phyloP scores from a whole-genome alignment of 1,140 invertebrate genomes.

The roundworm (Caenorhabditis elegans) region DNA sequence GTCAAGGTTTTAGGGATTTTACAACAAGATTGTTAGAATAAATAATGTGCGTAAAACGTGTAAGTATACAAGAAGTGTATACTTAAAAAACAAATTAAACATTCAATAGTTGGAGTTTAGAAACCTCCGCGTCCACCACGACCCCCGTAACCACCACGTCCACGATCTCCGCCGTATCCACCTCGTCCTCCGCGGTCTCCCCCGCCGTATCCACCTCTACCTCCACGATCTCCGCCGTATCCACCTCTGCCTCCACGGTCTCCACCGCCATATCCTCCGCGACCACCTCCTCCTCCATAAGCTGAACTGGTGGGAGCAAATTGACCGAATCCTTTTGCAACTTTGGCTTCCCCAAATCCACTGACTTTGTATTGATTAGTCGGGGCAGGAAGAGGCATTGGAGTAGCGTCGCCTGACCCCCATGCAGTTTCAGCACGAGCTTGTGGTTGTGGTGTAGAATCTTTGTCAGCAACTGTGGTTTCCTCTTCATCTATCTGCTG shows the following conservation, averaged over 20 bases:
- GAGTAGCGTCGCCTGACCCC: background rate
- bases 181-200: no score
- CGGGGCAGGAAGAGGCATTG: background rate
- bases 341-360: background rate
- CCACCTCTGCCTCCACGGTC: background rate
- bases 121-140: background rate
- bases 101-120: background rate
- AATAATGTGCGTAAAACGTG: no score
- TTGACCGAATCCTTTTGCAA: background rate
- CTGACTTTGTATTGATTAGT: constrained; percentile 6
- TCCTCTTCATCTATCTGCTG: background rate
- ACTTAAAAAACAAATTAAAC: background rate
- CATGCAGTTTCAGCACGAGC: background rate
- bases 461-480: background rate
- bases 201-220: background rate
- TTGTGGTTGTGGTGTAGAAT: background rate
- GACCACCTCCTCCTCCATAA: background rate
- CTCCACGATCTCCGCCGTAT: background rate
- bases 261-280: background rate
- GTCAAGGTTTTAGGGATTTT: no score
- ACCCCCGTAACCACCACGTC: background rate
- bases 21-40: no score
- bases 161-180: background rate
- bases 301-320: background rate
- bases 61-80: background rate